Conservation (phyloP, 2,888 invertebrate species). For the Drosophila flavopinicola region DNA sequence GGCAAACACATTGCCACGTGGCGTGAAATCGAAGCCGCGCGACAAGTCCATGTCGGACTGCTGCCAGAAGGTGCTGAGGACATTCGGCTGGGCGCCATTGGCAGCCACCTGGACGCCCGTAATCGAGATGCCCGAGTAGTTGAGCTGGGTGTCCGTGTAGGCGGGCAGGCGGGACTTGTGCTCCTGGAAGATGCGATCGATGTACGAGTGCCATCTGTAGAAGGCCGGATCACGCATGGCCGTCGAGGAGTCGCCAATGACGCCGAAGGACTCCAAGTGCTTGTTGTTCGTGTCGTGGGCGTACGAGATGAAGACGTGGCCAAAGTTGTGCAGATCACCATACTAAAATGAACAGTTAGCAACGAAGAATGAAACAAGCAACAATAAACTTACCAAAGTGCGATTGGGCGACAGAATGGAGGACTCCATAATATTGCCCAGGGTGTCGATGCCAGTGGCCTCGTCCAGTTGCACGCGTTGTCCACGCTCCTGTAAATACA, state of each 20-base stretch:
- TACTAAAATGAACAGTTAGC: constrained; percentile 84
- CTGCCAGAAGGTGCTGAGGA: constrained; percentile 90
- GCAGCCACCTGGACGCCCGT: constrained; percentile 86
- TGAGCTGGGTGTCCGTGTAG: constrained; percentile 85
- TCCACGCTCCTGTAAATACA: constrained; percentile 85
- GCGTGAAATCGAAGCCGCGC: constrained; percentile 92
- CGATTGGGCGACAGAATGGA: constrained; percentile 89
- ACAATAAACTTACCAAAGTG: constrained; percentile 84
- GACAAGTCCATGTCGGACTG: constrained; percentile 91
- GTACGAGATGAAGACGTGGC: constrained; percentile 91
- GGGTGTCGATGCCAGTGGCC: constrained; percentile 89
- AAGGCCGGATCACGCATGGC: constrained; percentile 95
- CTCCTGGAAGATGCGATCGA: constrained; percentile 91
- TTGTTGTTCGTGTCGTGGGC: constrained; percentile 92
- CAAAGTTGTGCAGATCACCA: constrained; percentile 89
- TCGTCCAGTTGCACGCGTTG: constrained; percentile 87
- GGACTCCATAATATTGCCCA: constrained; percentile 92
- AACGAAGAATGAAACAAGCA: too few relatives aligned
- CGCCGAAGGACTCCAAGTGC: constrained; percentile 90
- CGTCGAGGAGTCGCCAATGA: constrained; percentile 93
- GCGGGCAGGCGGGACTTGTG: constrained; percentile 89
- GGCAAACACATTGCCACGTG: constrained; percentile 90
- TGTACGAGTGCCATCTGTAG: constrained; percentile 93
- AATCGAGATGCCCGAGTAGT: constrained; percentile 86
- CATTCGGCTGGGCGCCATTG: constrained; percentile 86